phyloP scores from a whole-genome alignment of 2,888 invertebrate species.

The Euzophera pinguis region DNA sequence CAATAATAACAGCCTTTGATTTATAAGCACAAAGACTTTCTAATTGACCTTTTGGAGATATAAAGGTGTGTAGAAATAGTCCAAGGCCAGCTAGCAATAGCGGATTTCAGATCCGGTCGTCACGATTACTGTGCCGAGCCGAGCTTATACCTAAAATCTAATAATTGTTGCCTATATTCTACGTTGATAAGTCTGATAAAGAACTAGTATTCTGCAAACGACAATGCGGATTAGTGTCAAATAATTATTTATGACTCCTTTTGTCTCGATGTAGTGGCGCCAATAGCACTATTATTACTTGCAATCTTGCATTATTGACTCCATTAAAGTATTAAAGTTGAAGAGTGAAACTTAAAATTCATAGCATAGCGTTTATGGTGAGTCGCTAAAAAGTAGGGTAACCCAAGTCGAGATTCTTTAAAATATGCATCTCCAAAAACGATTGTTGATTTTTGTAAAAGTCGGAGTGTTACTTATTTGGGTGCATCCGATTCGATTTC shows the following conservation, averaged over 20 bases:
- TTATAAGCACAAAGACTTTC: constrained; percentile 46
- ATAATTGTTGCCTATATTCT: constrained; percentile 45
- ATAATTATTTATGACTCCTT: constrained; percentile 3
- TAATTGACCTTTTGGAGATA: constrained; percentile 64
- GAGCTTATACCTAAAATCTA: constrained; percentile 35
- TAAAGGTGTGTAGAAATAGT: constrained; percentile 66
- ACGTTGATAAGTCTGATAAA: constrained; percentile 21
- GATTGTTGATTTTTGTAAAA: constrained; percentile 4
- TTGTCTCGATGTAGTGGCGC: constrained; percentile 4
- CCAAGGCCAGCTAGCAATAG: constrained; percentile 66
- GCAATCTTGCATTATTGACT: neutral
- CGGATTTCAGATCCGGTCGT: constrained; percentile 70
- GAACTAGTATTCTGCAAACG: constrained; percentile 20
- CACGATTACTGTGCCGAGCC: constrained; percentile 53
- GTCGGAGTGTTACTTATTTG: constrained; percentile 14
- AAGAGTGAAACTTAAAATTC: neutral
- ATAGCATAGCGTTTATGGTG: neutral
- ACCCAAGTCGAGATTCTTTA: constrained; percentile 1
- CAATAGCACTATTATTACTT: neutral
- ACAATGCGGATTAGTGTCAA: constrained; percentile 18
- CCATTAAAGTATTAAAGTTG: constrained; percentile 1
- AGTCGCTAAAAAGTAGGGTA: neutral
- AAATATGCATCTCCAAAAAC: neutral
- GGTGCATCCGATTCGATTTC: constrained; percentile 14
- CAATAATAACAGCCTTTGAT: constrained; percentile 34